A percentile compares a stretch with the other conserved stretches of the same genome.
These are phyloP conservation scores for Tor tambroides DNA, from an alignment of 2,113 vertebrate species.

Conservation along the genomic window DNA sequence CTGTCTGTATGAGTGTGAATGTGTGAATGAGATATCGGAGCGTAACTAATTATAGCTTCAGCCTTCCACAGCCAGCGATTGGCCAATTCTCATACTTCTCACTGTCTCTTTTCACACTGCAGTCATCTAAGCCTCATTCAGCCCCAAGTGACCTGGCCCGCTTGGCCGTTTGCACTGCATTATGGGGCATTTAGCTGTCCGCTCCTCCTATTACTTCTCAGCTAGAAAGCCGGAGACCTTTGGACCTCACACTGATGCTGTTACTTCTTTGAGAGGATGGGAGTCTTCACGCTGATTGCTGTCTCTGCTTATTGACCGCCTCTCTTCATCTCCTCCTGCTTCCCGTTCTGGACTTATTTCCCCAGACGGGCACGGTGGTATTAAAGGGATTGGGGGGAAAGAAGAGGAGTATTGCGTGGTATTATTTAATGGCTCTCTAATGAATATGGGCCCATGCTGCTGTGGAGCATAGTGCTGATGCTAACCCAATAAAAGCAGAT, in stretches of 20 bases:
- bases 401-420: constrained; percentile 30
- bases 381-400: constrained; percentile 36
- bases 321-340: constrained; percentile 35
- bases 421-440: constrained; percentile 57
- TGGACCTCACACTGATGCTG: constrained; percentile 25
- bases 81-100: constrained; percentile 5
- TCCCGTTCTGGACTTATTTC: constrained; percentile 58
- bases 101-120: constrained; percentile 29
- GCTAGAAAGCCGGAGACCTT: constrained; percentile 38
- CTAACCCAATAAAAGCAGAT: constrained; percentile 60
- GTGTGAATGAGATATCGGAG: constrained; percentile 37
- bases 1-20: not conserved
- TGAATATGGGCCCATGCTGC: constrained; percentile 46
- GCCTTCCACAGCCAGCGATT: not conserved
- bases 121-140: constrained; percentile 41
- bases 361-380: constrained; percentile 39
- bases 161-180: constrained; percentile 44
- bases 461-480: constrained; percentile 45
- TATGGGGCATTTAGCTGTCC: constrained; percentile 46
- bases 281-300: constrained; percentile 42
- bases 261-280: constrained; percentile 47
- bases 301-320: constrained; percentile 56
- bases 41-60: constrained; percentile 39
- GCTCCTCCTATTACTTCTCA: constrained; percentile 37
- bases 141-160: constrained; percentile 34